Evolutionary conservation across 2,797 vertebrate genomes (phyloP).

Genomic region (Dicrostonyx torquatus): DNA sequence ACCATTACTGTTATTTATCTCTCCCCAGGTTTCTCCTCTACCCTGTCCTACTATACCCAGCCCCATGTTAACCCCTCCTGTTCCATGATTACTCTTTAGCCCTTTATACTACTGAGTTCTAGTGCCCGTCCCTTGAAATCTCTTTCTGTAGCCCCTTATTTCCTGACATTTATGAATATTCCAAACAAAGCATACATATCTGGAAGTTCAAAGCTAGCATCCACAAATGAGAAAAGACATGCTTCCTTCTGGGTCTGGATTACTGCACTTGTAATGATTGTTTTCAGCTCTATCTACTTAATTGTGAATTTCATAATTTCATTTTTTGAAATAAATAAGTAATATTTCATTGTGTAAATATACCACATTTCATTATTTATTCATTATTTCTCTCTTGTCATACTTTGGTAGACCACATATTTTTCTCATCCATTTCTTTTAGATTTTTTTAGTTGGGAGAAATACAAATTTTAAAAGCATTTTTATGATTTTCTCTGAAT

Average conservation of each 20-base stretch:
- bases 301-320: background rate
- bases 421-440: background rate
- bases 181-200: background rate
- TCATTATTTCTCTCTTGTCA: background rate
- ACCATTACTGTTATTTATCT: background rate
- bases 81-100: background rate
- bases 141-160: background rate
- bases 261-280: background rate
- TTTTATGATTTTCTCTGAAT: background rate
- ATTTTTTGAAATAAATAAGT: background rate
- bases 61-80: background rate
- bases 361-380: background rate
- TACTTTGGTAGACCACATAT: background rate
- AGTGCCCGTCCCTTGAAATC: background rate
- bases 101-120: background rate
- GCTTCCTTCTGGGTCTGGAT: background rate
- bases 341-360: background rate
- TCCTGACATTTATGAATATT: background rate
- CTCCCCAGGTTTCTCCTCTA: background rate
- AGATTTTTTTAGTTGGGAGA: background rate
- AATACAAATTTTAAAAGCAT: background rate
- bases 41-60: background rate
- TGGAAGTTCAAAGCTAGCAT: background rate
- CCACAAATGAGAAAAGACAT: background rate
- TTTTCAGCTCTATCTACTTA: background rate